Evolutionary conservation across 2,888 invertebrate species (phyloP).

Genomic region (Coleophora flavipennella): DNA sequence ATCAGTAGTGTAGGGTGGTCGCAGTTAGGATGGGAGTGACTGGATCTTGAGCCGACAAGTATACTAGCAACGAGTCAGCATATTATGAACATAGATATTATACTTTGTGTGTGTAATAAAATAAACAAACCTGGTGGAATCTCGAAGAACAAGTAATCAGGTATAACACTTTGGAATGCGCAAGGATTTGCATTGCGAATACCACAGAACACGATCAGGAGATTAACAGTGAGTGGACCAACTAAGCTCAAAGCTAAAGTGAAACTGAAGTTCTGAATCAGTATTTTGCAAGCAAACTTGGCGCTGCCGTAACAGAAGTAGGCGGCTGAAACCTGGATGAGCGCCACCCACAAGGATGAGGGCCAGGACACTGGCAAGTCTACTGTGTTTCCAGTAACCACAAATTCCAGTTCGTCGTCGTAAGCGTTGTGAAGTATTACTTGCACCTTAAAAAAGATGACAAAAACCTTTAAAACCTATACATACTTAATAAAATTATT

Average conservation of each 20-base stretch:
- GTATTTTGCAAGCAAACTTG: slow-evolving; percentile 90
- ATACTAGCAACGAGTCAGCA: too few species aligned
- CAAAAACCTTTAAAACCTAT: too few species aligned
- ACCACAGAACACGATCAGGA: slow-evolving; percentile 78
- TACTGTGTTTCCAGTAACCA: slow-evolving; percentile 38
- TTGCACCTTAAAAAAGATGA: slow-evolving; percentile 53
- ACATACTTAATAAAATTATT: too few species aligned
- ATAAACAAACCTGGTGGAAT: slow-evolving; percentile 75
- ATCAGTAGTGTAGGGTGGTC: too few species aligned
- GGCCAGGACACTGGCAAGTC: slow-evolving; percentile 36
- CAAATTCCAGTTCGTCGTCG: slow-evolving; percentile 45
- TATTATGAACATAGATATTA: too few species aligned
- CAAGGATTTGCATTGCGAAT: slow-evolving; percentile 78
- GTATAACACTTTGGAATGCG: slow-evolving; percentile 76
- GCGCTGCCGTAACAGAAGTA: slow-evolving; percentile 78
- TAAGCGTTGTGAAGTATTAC: slow-evolving; percentile 45
- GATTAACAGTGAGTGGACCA: slow-evolving; percentile 80
- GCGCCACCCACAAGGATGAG: slow-evolving; percentile 72
- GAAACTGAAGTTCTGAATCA: slow-evolving; percentile 90
- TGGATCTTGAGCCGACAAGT: too few species aligned
- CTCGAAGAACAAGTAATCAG: slow-evolving; percentile 89
- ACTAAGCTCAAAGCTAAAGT: slow-evolving; percentile 86
- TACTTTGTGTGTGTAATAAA: too few species aligned
- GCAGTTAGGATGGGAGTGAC: too few species aligned
- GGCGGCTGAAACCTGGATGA: slow-evolving; percentile 77